Evolutionary conservation across 2,888 invertebrate species (phyloP), one percentile per base, ranked within the genome.

Genomic region (Lasioglossum lativentre): DNA sequence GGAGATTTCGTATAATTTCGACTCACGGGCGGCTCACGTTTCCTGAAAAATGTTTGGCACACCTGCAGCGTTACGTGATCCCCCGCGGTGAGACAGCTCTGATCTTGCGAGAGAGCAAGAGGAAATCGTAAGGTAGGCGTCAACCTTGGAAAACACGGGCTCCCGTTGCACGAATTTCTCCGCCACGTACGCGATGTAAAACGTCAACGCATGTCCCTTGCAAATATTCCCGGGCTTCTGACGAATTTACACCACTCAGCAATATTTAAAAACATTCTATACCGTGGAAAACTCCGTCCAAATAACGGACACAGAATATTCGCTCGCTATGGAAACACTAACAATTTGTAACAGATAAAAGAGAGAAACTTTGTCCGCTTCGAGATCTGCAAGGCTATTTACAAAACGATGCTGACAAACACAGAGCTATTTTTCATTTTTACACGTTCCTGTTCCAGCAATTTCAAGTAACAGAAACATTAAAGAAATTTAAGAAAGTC

Each of bases 41-140:
- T 78, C 86, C 75, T 86, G 88, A 90, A 88, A 91, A 90, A 90
- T 90, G 91, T 90, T 90, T 86, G 90, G 91, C 91, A 91, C 90
- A 90, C 90, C 90, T 90, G 90, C 91, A 80, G 85, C 77, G 91
- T 91, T 90, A 90, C 91, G 90, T 91, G 90, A 90, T 91, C 83
- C 80, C 90, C 90, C 88, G 89, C 76, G 85, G 91, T 85, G 87
- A 86, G 82, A 71, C 88, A 72, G 86, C 52, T 72, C 77, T 38
- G 88, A 86, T 84, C 79, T 80, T 68, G 74, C 70, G 78, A 23
- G 56, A 30, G 66, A 82, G 72, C 75, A 75, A 59, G 59, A 40
- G 75, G 19, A 82, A 73, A 76, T 73, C 47, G 76, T 82, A 73
- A 83, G 86, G 30, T 77, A 72, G 82, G 71, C 74, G 79, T 83